These are phyloP conservation scores for Macrophya annulata DNA, from an alignment of 2,888 invertebrate species.

Conservation along the genomic window DNA sequence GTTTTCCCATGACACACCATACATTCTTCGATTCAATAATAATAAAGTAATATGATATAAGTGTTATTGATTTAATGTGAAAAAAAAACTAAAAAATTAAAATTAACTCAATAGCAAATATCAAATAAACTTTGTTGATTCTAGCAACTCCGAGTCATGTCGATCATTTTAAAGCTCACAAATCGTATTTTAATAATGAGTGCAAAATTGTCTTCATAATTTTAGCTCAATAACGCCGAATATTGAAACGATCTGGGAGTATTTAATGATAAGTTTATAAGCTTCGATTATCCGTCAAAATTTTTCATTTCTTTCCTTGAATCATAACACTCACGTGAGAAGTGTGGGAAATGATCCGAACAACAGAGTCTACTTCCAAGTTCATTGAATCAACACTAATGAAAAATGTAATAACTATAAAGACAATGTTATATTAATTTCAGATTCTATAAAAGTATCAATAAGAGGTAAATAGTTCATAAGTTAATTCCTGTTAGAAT, in stretches of 20 bases:
- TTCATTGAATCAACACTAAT: constrained; percentile 34
- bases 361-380: constrained; percentile 35
- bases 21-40: constrained; percentile 33
- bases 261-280: background rate
- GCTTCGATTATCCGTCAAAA: background rate
- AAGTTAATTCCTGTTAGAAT: constrained; percentile 1
- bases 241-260: background rate
- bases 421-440: constrained; percentile 34
- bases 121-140: constrained; percentile 27
- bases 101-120: constrained; percentile 16
- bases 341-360: background rate
- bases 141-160: constrained; percentile 17
- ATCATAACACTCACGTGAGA: background rate
- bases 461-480: background rate
- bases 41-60: constrained; percentile 15
- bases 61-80: background rate
- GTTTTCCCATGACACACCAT: constrained; percentile 51
- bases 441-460: constrained; percentile 5
- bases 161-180: background rate
- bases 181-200: background rate
- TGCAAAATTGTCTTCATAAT: background rate
- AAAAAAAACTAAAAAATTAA: background rate
- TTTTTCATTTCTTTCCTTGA: background rate
- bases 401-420: background rate
- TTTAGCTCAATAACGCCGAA: background rate